Base-by-base conservation (phyloP, 2,113 vertebrate species). In the Poeciliopsis retropinna region DNA sequence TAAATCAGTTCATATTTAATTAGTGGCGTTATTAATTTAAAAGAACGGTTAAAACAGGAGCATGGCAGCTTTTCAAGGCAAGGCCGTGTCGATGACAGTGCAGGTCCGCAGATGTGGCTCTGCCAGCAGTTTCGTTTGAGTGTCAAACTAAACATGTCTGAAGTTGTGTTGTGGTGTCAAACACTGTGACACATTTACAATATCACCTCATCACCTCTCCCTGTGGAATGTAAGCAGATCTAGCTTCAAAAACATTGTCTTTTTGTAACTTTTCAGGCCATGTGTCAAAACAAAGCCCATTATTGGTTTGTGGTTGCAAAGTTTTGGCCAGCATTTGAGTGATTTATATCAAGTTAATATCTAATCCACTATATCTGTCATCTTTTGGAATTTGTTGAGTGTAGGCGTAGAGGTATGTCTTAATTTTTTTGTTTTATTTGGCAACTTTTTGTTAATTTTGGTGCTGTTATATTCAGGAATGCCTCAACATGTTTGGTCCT, bases 1-100 rank as follows among this genome's bases (percentile, higher is more conserved):
- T 75, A 72, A 76, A 85, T 68, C 54, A 66, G 69, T 77, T 63
- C 64, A 79, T 89, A 68, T 88, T 79, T 84, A 15, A 86, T 88
- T 73, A 41, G 75, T 57, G 22, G 61, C 44, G 57, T 89, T 64
- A 75, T 70, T 78, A 47, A 78, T 85, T 84, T 64, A 81, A 72
- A 19, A 28, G 3, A 32, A 57, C 51, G 75, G 66, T 74, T 70
- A 39, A 70, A 72, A 32, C 66, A 82, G 71, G 44, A 75, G 30
- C 9, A 34, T 31, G 5, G 34, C 60, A 2, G 54, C 44, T 72
- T 78, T 67, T 80, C 14, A n/a, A 75, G 74, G 69, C 75, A 32
- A 54, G 76, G 60, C 72, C 78, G 78, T 31, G 29, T 27, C 54
- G 61, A 70, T 77, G 72, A 64, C 63, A 0, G 64, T 71, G 66